Percentiles rank a stretch among this genome's conserved stretches.
Conservation (phyloP, 1,140 invertebrate genomes). For the Platorchestia sp. region DNA sequence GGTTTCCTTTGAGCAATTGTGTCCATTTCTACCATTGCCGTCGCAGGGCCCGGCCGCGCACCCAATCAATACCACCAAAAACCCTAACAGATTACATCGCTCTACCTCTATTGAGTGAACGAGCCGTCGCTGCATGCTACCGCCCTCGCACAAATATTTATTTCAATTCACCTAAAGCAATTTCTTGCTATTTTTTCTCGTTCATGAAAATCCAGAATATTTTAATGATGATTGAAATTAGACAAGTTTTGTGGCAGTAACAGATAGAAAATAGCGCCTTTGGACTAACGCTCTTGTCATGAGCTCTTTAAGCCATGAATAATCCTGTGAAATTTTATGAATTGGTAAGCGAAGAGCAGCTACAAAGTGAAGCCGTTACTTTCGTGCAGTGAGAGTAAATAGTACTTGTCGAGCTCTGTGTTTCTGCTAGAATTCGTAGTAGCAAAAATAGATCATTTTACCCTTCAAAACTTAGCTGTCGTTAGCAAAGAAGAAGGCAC, state of each 20-base stretch:
- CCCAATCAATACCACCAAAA: constrained; percentile 41
- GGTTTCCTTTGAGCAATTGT: constrained; percentile 39
- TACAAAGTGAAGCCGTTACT: no score
- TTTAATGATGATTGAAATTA: no score
- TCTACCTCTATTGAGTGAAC: constrained; percentile 1
- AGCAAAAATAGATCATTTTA: background rate
- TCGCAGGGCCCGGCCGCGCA: background rate
- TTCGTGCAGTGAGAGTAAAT: no score
- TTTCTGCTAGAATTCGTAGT: background rate
- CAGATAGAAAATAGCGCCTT: no score
- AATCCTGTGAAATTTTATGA: no score
- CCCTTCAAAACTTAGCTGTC: background rate
- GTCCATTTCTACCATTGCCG: constrained; percentile 48
- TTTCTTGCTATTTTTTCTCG: background rate
- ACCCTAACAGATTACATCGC: constrained; percentile 44
- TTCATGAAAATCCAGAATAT: background rate
- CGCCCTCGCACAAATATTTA: background rate
- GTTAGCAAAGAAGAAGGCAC: background rate
- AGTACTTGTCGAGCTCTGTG: background rate
- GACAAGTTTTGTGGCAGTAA: no score
- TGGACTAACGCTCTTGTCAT: no score
- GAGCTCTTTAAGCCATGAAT: no score
- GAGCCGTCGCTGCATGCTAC: background rate
- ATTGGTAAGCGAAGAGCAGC: no score
- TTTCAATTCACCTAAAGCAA: background rate